Evolutionary conservation across 2,888 invertebrate genomes (phyloP), one percentile per base, ranked within the genome.

Genomic region (Orthosia incerta): DNA sequence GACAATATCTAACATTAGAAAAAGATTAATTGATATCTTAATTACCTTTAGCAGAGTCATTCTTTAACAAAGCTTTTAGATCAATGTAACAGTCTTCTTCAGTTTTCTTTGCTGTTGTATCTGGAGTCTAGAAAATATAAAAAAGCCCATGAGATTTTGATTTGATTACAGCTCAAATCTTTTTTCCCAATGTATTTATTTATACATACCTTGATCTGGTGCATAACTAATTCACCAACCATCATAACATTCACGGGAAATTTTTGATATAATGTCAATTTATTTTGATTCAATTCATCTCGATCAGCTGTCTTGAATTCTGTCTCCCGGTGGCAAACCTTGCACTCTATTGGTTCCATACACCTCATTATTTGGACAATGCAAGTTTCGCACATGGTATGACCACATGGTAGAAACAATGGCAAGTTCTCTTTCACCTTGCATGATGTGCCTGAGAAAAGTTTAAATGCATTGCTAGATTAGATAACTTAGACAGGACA

Each of bases 331-430:
- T 92, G 89, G 89, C 97, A 97, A 71, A 96, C 87, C 80, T 93
- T 93, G 87, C 97, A 97, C 61, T 93, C 91, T 57, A 97, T 92
- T 0, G 95, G 95, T 79, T 95, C 96, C 31, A 85, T 78, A 83
- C 93, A 94, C 80, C 91, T 93, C 0, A 92, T 76, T 39, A 93
- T 89, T 74, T 91, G 93, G 53, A 89, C 92, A 18, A 97, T 89
- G 89, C 98, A 98, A 64, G 94, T 96, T 82, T 97, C 97, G 86
- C 98, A 98, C 86, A 97, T 95, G 4, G 97, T 95, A 90, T 98
- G 98, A 1, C 97, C 97, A 88, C 98, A 98, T 76, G 95, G 87
- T 74, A 98, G 90, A 55, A 98, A 92, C 31, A 98, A 92, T 0
- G 98, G 98, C 53, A 95, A 83, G 74, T 94, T 95, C 7, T 85